Conservation (phyloP, 35 echinoderm and acorn worm genomes). For the Patiria miniata region DNA sequence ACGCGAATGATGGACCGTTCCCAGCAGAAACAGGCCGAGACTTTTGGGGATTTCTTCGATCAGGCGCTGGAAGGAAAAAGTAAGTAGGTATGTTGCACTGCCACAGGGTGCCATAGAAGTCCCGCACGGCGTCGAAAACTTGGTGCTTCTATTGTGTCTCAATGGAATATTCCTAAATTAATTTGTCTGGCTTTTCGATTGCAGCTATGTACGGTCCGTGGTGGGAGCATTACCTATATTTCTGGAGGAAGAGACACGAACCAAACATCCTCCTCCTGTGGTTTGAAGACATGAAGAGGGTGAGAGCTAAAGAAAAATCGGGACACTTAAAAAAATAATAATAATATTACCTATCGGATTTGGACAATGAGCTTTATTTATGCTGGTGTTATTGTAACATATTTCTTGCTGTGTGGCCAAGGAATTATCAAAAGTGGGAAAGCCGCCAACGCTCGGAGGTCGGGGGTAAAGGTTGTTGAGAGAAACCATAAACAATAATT, state of each 20-base stretch:
- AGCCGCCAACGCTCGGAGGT: no score
- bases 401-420: no score
- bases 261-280: slow-evolving; percentile 58
- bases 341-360: background rate
- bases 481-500: no score
- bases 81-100: no score
- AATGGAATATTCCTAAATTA: no score
- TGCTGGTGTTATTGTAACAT: no score
- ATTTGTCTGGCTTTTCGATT: no score
- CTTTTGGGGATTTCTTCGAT: background rate
- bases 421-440: no score
- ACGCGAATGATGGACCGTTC: background rate
- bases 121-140: no score
- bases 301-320: background rate
- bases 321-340: background rate
- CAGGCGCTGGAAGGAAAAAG: background rate
- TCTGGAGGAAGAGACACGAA: slow-evolving; percentile 60
- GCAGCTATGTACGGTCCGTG: slow-evolving; percentile 47
- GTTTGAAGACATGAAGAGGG: slow-evolving; percentile 76
- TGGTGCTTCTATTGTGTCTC: background rate
- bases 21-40: background rate
- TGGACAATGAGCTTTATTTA: no score
- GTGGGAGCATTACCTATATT: slow-evolving; percentile 63
- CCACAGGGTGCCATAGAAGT: no score
- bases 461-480: no score